Percentiles rank a stretch among this genome's conserved stretches.
Evolutionary conservation across 2,797 vertebrate genomes (phyloP).

Genomic region (Gymnoscopelus braueri): DNA sequence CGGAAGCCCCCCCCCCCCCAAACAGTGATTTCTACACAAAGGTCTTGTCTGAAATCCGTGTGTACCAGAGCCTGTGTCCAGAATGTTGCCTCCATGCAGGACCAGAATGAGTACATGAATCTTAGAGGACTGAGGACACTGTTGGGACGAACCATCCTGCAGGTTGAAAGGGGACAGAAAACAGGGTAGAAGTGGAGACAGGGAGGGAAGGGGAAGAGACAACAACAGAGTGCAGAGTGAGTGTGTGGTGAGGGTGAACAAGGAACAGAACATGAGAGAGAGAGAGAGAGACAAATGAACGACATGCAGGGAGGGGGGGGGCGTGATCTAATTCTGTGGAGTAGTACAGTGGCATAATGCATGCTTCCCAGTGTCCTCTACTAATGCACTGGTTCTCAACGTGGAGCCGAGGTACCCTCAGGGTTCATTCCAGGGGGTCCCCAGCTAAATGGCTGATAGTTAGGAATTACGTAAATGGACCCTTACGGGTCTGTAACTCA

Average conservation of each 20-base stretch:
- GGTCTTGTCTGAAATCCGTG: not conserved
- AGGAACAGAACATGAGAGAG: not conserved
- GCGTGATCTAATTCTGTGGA: too few species aligned
- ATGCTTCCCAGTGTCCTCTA: too few species aligned
- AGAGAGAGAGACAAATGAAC: not conserved
- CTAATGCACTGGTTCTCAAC: too few species aligned
- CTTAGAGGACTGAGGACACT: slow-evolving; percentile 87
- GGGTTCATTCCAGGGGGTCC: too few species aligned
- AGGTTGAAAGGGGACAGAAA: slow-evolving; percentile 12
- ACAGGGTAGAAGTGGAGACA: not conserved
- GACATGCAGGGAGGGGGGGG: not conserved
- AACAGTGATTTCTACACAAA: not conserved
- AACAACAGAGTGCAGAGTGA: not conserved
- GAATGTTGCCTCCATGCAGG: slow-evolving; percentile 94
- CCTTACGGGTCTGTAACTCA: too few species aligned
- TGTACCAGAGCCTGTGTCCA: slow-evolving; percentile 89
- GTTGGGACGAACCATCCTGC: slow-evolving; percentile 87
- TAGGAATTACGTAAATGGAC: too few species aligned
- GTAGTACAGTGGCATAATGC: too few species aligned
- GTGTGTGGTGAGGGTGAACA: not conserved
- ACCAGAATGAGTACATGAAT: slow-evolving; percentile 92
- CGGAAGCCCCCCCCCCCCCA: too few species aligned
- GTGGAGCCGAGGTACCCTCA: too few species aligned
- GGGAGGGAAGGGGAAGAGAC: not conserved
- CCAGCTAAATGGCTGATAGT: too few species aligned